A percentile compares a stretch with the other conserved stretches of the same genome.
Conservation (phyloP, 2,797 vertebrate genomes). For the Agapornis canus region DNA sequence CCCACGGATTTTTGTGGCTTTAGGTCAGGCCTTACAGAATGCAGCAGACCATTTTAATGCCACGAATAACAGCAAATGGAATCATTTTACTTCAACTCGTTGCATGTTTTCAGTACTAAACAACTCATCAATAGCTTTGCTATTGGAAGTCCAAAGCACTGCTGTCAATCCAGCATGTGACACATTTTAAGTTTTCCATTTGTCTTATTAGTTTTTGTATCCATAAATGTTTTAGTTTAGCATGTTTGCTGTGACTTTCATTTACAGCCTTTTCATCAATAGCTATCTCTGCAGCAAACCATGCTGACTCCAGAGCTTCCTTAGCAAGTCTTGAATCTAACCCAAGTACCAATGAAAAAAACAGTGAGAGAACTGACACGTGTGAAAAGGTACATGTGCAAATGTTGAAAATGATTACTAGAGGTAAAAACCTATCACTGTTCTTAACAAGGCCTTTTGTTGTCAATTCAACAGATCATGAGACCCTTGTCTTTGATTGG, state of each 20-base stretch:
- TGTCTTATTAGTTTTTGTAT: slow-evolving; percentile 43
- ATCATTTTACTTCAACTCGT: background rate
- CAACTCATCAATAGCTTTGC: background rate
- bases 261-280: slow-evolving; percentile 94
- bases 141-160: background rate
- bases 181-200: slow-evolving; percentile 49
- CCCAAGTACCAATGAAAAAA: slow-evolving; percentile 93
- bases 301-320: slow-evolving; percentile 94
- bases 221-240: slow-evolving; percentile 73
- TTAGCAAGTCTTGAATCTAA: slow-evolving; percentile 98
- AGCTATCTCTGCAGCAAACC: slow-evolving; percentile 93
- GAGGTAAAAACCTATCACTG: background rate
- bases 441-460: background rate
- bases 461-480: slow-evolving; percentile 82
- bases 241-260: slow-evolving; percentile 78
- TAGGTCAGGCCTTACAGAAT: background rate
- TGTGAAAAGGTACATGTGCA: slow-evolving; percentile 90
- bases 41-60: background rate
- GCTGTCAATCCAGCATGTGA: slow-evolving; percentile 3
- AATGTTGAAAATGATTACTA: background rate
- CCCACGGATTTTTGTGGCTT: background rate
- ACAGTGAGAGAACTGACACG: slow-evolving; percentile 92
- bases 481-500: slow-evolving; percentile 96
- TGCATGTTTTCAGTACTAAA: slow-evolving; percentile 16
- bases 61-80: background rate